Conservation (phyloP, 2,888 invertebrate genomes). For the Eugnorisma glareosa region DNA sequence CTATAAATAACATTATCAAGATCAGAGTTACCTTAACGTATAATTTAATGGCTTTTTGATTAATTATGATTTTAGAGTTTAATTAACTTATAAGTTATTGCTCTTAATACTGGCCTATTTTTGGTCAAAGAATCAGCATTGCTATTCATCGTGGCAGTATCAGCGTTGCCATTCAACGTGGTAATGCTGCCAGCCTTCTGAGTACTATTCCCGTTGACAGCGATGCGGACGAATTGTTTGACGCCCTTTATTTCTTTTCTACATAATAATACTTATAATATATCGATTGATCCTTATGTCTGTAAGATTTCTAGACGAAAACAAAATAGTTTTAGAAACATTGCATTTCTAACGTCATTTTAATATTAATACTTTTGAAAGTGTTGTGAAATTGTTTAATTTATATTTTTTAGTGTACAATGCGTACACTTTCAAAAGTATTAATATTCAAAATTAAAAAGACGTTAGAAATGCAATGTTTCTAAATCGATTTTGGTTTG, state of each 20-base stretch:
- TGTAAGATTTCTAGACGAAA: background rate
- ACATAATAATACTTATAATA: too few relatives aligned
- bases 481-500: too few relatives aligned
- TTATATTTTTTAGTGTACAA: too few relatives aligned
- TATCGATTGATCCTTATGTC: too few relatives aligned
- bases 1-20: background rate
- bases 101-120: background rate
- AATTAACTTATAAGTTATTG: background rate
- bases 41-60: conserved; percentile 8
- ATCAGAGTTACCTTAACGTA: background rate
- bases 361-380: too few relatives aligned
- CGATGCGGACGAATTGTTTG: background rate
- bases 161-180: background rate
- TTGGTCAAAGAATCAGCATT: background rate
- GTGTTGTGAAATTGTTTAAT: too few relatives aligned
- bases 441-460: too few relatives aligned
- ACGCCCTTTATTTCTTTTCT: background rate
- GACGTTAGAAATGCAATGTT: too few relatives aligned
- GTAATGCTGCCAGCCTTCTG: background rate
- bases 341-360: background rate
- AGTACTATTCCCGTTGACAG: background rate
- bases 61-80: background rate
- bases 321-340: background rate
- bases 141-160: too few relatives aligned
- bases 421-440: too few relatives aligned